Base-by-base conservation (phyloP, 2,797 vertebrate genomes). In the Acanthurus leucopareius region DNA sequence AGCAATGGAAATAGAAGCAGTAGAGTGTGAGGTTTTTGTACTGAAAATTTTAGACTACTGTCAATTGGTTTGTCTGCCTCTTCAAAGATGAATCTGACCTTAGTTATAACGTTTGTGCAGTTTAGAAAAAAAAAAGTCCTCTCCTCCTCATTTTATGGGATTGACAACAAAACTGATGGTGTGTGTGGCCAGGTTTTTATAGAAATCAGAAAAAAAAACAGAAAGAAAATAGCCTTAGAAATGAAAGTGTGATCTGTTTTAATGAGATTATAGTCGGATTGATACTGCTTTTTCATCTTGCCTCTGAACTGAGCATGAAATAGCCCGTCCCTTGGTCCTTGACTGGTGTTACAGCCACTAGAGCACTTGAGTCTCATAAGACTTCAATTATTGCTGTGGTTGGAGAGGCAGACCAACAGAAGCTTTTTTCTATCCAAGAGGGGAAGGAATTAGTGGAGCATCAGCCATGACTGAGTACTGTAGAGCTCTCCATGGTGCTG, bases 401-500 rank as follows among this genome's bases (percentile, higher is more conserved):
- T 73, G 48, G 51, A 63, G 58, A 77, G 28, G 72, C 62, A 69
- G 17, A 63, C 44, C 59, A 77, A 53, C 83, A 86, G 87, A 87
- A 86, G 88, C 79, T 47, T 53, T 75, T 75, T 65, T 60, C 65
- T 54, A 38, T 62, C 82, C 63, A 22, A 25, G 60, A 89, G 73
- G 59, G 51, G 45, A 57, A 49, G 32, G 53, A 84, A 49, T 78
- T 68, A 80, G 72, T 42, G 1, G 5, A 73, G 79, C 16, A 22
- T 68, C 60, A 63, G 58, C 66, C 49, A 7, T 15, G 1, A 49
- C 66, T 54, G 75, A 69, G 82, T 6, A 19, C 72, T 57, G 69
- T 1, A 62, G 84, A 84, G 82, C 86, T 92, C 84, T 89, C 92
- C 89, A 1, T 77, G 91, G 93, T 92, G 25, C 92, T 92, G 86